These are phyloP conservation scores for Resseliella maxima DNA, from an alignment of 2,888 invertebrate species.

Conservation along the genomic window DNA sequence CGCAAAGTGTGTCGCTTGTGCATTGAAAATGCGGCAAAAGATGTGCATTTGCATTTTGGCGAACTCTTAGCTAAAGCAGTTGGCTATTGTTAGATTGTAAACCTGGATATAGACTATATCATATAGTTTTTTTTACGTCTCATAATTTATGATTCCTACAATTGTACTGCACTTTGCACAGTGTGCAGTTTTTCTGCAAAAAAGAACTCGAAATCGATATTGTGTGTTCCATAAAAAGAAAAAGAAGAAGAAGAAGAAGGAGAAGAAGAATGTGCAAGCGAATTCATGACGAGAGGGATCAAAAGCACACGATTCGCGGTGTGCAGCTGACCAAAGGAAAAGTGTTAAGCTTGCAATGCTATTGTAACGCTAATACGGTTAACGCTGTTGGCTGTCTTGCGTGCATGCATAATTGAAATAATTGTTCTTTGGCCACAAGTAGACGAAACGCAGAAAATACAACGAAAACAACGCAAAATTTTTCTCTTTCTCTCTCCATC, in stretches of 20 bases:
- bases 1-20: neutral
- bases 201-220: neutral
- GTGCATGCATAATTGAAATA: constrained; percentile 55
- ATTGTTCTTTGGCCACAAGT: constrained; percentile 53
- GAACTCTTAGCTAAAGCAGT: neutral
- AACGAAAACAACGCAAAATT: neutral
- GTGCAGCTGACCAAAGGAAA: neutral
- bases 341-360: constrained; percentile 36
- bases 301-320: neutral
- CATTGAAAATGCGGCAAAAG: neutral
- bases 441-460: neutral
- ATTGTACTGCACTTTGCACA: neutral
- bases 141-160: constrained; percentile 20
- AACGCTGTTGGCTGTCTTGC: constrained; percentile 22
- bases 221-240: neutral
- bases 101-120: too few species aligned
- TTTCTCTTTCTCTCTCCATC: neutral
- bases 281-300: neutral
- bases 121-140: neutral
- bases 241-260: neutral
- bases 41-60: neutral
- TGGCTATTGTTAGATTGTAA: constrained; percentile 14
- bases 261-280: too few species aligned
- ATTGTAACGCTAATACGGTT: constrained; percentile 7
- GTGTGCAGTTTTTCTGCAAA: too few species aligned